Conservation (phyloP, 64 coral and sea anemone species). For the Dendronephthya gigantea region DNA sequence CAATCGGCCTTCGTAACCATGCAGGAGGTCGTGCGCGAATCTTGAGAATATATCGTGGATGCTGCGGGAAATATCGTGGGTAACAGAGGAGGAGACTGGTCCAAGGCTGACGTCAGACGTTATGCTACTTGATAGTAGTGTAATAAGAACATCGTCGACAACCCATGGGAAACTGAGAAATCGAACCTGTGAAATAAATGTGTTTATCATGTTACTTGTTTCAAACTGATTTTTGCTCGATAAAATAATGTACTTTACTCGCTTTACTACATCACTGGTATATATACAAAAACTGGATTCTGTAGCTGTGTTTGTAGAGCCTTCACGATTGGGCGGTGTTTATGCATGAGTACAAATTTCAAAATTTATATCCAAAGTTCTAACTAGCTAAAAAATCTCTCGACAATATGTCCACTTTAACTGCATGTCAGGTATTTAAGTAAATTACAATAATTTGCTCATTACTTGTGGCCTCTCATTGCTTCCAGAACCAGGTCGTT, state of each 20-base stretch:
- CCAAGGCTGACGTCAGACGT: not conserved
- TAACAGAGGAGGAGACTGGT: not conserved
- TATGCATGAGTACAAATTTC: too few species aligned
- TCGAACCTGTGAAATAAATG: not conserved
- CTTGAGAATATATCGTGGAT: constrained; percentile 1
- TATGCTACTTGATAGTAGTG: not conserved
- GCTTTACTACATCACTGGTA: too few species aligned
- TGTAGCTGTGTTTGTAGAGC: too few species aligned
- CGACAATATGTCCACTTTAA: too few species aligned
- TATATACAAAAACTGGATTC: too few species aligned
- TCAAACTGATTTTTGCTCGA: too few species aligned
- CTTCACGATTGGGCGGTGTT: too few species aligned
- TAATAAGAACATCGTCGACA: not conserved
- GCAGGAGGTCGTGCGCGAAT: not conserved
- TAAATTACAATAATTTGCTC: not conserved
- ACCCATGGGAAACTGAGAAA: constrained; percentile 11
- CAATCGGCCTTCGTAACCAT: not conserved
- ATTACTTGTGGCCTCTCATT: not conserved
- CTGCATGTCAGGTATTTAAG: not conserved
- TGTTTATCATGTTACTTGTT: too few species aligned
- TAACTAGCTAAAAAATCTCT: too few species aligned
- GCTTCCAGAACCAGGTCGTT: not conserved
- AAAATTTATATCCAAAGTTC: too few species aligned
- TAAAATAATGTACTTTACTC: too few species aligned
- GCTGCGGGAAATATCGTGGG: not conserved